Percentiles rank a stretch among this genome's conserved stretches.
Conservation (phyloP, 2,888 invertebrate genomes). For the Plagodis pulveraria region DNA sequence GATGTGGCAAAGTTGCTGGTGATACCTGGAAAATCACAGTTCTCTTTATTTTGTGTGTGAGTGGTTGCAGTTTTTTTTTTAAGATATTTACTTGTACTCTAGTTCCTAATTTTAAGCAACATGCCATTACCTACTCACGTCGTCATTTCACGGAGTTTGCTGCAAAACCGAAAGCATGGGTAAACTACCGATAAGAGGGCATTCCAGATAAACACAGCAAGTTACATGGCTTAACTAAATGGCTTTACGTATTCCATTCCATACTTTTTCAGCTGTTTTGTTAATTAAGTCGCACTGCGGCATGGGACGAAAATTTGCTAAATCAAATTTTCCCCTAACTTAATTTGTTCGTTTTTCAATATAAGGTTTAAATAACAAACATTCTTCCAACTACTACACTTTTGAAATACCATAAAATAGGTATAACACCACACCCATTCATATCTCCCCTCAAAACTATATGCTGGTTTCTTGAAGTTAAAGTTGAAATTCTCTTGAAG, state of each 20-base stretch:
- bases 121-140: no score
- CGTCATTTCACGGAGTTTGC: no score
- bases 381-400: constrained; percentile 25
- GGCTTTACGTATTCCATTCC: background rate
- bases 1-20: no score
- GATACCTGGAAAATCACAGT: no score
- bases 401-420: constrained; percentile 33
- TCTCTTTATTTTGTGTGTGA: no score
- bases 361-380: constrained; percentile 21
- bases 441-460: constrained; percentile 6
- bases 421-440: constrained; percentile 14
- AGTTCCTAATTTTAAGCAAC: no score
- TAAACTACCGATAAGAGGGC: no score
- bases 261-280: background rate
- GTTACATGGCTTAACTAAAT: no score
- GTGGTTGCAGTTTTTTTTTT: no score
- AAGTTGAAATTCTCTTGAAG: constrained; percentile 34
- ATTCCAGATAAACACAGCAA: no score
- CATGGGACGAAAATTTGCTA: background rate
- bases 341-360: constrained; percentile 16
- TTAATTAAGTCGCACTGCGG: constrained; percentile 11
- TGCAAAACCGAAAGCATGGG: no score
- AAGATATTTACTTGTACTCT: no score
- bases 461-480: constrained; percentile 12
- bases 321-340: constrained; percentile 3